Conservation (phyloP, 2,888 invertebrate genomes). For the Drosophila aldrichi region DNA sequence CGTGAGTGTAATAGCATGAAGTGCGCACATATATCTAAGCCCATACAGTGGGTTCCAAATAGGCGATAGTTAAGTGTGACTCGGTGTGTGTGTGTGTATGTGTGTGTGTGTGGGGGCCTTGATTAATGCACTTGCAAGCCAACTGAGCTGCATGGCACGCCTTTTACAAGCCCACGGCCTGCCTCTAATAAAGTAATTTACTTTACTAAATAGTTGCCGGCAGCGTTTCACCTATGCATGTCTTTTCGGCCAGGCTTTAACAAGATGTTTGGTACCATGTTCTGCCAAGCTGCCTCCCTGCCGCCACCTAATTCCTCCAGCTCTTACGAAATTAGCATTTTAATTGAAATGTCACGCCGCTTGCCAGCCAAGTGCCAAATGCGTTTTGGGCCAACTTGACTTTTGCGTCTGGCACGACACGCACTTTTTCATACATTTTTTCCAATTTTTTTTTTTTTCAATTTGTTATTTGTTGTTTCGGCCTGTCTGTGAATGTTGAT, state of each 20-base stretch:
- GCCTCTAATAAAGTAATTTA: constrained; percentile 78
- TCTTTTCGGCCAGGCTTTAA: constrained; percentile 55
- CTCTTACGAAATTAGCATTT: constrained; percentile 77
- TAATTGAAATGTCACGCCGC: constrained; percentile 82
- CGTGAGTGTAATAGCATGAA: constrained; percentile 69
- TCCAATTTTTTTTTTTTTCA: not conserved
- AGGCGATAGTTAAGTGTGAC: constrained; percentile 3
- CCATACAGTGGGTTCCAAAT: constrained; percentile 34
- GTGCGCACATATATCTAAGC: constrained; percentile 38
- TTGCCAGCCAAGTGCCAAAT: constrained; percentile 73
- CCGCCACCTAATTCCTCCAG: constrained; percentile 18
- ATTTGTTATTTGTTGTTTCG: constrained; percentile 17
- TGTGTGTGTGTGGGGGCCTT: constrained; percentile 66
- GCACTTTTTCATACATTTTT: constrained; percentile 65
- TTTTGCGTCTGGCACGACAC: constrained; percentile 58
- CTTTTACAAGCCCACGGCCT: constrained; percentile 53
- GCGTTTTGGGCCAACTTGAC: constrained; percentile 40
- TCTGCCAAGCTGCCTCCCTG: constrained; percentile 1
- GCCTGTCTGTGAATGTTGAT: constrained; percentile 39
- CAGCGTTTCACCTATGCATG: constrained; percentile 55
- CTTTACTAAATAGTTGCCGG: constrained; percentile 76
- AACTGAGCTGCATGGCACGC: constrained; percentile 43
- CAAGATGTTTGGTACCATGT: constrained; percentile 53
- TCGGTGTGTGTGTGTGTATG: constrained; percentile 21
- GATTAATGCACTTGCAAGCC: constrained; percentile 76